These are phyloP conservation scores for Gallinago paraguaiae DNA, from an alignment of 2,113 vertebrate species.

Conservation along the genomic window DNA sequence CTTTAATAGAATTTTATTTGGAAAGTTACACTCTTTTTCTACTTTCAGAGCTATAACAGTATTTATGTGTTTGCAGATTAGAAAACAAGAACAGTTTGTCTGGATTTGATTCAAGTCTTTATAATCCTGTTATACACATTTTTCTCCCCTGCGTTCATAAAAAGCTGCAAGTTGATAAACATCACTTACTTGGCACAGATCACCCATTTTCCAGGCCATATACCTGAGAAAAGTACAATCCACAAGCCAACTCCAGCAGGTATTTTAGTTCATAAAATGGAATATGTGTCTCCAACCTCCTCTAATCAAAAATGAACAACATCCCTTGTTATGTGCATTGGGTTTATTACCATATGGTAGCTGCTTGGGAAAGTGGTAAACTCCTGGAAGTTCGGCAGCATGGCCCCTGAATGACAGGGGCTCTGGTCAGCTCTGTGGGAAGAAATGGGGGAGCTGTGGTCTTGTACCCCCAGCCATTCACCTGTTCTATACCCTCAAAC, in stretches of 20 bases:
- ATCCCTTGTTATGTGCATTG: neutral
- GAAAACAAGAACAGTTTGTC: constrained; percentile 45
- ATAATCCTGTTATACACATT: constrained; percentile 42
- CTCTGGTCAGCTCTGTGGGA: neutral
- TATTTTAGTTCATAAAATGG: constrained; percentile 43
- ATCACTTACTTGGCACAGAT: constrained; percentile 53
- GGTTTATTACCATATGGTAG: constrained; percentile 53
- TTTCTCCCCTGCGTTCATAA: constrained; percentile 40
- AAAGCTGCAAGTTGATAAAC: constrained; percentile 52
- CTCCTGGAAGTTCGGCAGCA: neutral
- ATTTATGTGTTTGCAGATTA: constrained; percentile 41
- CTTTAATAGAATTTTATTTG: constrained; percentile 55
- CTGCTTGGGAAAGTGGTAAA: constrained; percentile 11
- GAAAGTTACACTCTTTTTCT: constrained; percentile 34
- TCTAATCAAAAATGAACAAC: constrained; percentile 28
- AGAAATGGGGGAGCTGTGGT: neutral
- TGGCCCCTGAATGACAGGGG: neutral
- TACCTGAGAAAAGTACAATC: constrained; percentile 58
- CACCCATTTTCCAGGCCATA: constrained; percentile 38
- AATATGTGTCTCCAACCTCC: constrained; percentile 27
- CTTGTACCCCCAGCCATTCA: neutral
- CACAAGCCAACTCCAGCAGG: constrained; percentile 46
- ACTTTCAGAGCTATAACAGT: constrained; percentile 9
- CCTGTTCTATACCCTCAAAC: neutral
- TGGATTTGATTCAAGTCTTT: constrained; percentile 65